Conservation (phyloP, 2,113 vertebrate species). For the Gila orcuttii region DNA sequence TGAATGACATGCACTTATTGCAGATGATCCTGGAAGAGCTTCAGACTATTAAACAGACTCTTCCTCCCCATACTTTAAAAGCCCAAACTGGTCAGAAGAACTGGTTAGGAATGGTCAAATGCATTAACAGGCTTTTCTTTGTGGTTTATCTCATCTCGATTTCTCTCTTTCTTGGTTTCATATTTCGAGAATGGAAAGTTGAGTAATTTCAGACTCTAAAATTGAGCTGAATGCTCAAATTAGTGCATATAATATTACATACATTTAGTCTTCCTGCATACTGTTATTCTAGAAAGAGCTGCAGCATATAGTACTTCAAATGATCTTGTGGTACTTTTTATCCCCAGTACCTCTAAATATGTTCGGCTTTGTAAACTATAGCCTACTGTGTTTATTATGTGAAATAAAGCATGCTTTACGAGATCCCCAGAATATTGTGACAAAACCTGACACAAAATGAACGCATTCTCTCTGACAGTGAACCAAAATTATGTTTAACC, state of each 20-base stretch:
- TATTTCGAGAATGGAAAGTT: conserved; percentile 62
- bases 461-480: neutral
- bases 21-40: conserved; percentile 67
- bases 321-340: too few relatives aligned
- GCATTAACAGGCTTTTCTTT: conserved; percentile 66
- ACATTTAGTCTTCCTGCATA: neutral
- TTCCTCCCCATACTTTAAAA: conserved; percentile 22
- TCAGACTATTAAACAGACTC: conserved; percentile 57
- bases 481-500: neutral
- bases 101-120: conserved; percentile 52
- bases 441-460: neutral
- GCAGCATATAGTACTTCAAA: neutral
- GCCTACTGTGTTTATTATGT: neutral
- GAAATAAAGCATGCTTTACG: neutral
- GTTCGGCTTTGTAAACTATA: neutral
- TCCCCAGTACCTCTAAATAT: neutral
- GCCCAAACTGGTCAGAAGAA: neutral
- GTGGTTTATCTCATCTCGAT: conserved; percentile 59
- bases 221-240: neutral
- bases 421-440: neutral
- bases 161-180: conserved; percentile 59
- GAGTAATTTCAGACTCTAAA: conserved; percentile 38
- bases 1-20: conserved; percentile 52
- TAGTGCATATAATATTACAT: neutral
- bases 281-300: neutral